These are phyloP conservation scores for Macroglossus sobrinus DNA, from an alignment of 2,113 vertebrate genomes.

Conservation along the genomic window DNA sequence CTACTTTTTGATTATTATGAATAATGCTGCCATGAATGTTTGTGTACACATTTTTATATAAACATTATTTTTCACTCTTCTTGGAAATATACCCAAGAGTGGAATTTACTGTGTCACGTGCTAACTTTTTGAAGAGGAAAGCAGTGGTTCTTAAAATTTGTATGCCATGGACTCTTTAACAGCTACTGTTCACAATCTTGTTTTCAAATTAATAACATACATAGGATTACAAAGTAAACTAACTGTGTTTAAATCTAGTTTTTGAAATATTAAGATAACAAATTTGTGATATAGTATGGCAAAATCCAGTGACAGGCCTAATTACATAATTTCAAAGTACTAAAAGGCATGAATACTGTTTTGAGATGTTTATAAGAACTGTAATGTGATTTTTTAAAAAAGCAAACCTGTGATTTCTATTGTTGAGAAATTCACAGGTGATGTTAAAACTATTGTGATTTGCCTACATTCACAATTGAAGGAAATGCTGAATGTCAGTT, in stretches of 20 bases:
- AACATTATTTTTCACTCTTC: neutral
- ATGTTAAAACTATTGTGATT: neutral
- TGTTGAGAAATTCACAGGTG: neutral
- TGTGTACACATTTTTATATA: neutral
- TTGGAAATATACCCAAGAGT: neutral
- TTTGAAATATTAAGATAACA: neutral
- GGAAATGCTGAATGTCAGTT: slow-evolving; percentile 11
- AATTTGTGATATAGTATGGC: neutral
- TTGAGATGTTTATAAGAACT: neutral
- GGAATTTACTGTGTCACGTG: neutral
- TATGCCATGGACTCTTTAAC: neutral
- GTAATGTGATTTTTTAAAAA: neutral
- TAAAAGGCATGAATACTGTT: neutral
- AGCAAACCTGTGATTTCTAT: neutral
- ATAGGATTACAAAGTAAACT: neutral
- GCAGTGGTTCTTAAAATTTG: neutral
- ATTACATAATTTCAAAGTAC: slow-evolving; percentile 14
- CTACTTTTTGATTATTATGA: neutral
- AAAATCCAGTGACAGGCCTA: neutral
- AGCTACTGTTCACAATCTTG: neutral
- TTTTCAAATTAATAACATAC: neutral
- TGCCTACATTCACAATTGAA: neutral
- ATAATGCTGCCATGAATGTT: neutral
- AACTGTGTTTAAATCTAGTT: neutral
- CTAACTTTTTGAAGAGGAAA: neutral